Base-by-base conservation (phyloP, 2,888 invertebrate genomes). In the Platycnemis pennipes region DNA sequence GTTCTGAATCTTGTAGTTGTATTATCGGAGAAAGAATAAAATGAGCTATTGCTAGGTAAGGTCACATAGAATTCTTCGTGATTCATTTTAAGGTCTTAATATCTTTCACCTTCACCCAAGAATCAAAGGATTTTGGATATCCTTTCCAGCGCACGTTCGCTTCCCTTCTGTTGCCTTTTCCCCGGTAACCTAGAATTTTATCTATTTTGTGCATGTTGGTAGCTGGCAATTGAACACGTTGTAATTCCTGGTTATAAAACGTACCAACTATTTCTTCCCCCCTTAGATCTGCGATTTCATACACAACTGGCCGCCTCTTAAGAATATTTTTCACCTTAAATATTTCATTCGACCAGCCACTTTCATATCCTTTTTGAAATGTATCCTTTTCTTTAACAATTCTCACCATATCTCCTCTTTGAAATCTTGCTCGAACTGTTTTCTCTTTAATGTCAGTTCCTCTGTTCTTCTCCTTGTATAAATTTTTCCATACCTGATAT, bases 141-240 rank as follows among this genome's bases (percentile, higher is more conserved):
- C 95, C 95, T 86, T 94, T 88, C 95, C 96, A 96, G 88, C 95
- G 87, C 85, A 96, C 95, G 26, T 95, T 85, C 11, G 95, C 42
- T 85, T 95, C 91, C 85, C 85, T 46, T 86, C 94, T 95, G 44
- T 88, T 53, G 8, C 94, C 94, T 86, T 94, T 94, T 42, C 95
- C 95, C 63, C 95, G 91, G 37, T 94, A 88, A 37, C 89, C 77
- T 4, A 95, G 31, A 31, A 95, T 95, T 95, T 95, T 95, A 91
- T 95, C 95, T 16, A 95, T 95, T 63, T 95, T 94, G 94, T 94
- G 95, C 1, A 37, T n/a, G 2, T 88, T 77, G 26, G 94, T 63
- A 16, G 46, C 16, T 26, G 94, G 53, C 44, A 94, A 86, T 11
- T 56, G 88, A 13, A 95, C 95, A 49, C 94, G 94, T 94, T 95